phyloP scores from a whole-genome alignment of 2,113 vertebrate genomes.

The Cottus gobio region DNA sequence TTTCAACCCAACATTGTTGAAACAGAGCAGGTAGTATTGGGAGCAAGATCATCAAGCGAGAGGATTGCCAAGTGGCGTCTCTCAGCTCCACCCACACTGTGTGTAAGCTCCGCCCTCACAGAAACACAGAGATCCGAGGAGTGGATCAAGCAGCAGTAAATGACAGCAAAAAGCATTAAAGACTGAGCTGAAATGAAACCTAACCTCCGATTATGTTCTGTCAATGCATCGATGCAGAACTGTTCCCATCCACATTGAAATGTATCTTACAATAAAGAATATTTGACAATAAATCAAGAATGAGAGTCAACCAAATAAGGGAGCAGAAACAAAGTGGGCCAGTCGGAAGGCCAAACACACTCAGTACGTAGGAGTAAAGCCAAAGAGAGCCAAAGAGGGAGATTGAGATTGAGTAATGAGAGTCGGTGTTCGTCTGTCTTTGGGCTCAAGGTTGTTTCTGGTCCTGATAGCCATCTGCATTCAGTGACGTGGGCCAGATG shows the following conservation, averaged over 20 bases:
- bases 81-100: too few species aligned
- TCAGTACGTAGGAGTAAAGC: conserved; percentile 32
- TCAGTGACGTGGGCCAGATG: conserved; percentile 70
- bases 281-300: neutral
- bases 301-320: conserved; percentile 9
- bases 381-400: conserved; percentile 28
- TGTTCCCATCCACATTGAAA: neutral
- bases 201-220: too few species aligned
- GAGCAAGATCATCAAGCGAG: too few species aligned
- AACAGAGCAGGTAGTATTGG: too few species aligned
- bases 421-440: conserved; percentile 57
- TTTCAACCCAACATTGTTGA: too few species aligned
- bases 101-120: too few species aligned
- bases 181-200: too few species aligned
- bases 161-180: too few species aligned
- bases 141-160: too few species aligned
- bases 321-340: conserved; percentile 17
- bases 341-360: conserved; percentile 33
- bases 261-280: neutral
- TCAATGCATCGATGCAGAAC: too few species aligned
- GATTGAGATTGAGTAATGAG: conserved; percentile 56
- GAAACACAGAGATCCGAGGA: too few species aligned
- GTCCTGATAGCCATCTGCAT: conserved; percentile 73
- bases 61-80: too few species aligned
- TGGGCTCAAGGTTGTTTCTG: conserved; percentile 73